A percentile compares a stretch with the other conserved stretches of the same genome.
phyloP scores from a whole-genome alignment of 2,797 vertebrate species.

The Cossypha niveicapilla region DNA sequence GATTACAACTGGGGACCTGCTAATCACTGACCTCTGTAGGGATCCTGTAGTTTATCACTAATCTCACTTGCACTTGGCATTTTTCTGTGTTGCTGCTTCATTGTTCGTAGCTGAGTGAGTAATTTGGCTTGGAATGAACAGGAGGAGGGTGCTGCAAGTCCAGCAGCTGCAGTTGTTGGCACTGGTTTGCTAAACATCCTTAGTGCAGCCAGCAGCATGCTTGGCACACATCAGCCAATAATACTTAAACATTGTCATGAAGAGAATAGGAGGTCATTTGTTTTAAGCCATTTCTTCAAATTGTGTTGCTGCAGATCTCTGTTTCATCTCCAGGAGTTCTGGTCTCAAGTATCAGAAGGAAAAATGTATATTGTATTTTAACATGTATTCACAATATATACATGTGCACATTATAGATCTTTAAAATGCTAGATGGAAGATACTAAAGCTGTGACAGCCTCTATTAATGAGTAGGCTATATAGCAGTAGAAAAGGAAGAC shows the following conservation, averaged over 20 bases:
- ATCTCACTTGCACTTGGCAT: slow-evolving; percentile 71
- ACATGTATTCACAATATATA: background rate
- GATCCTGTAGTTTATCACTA: slow-evolving; percentile 75
- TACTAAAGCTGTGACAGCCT: background rate
- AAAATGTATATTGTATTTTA: background rate
- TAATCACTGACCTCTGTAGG: slow-evolving; percentile 77
- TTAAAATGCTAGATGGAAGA: background rate
- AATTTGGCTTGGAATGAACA: slow-evolving; percentile 72
- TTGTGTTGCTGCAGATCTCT: background rate
- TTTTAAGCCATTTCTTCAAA: slow-evolving; percentile 10
- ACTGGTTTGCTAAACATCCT: slow-evolving; percentile 72
- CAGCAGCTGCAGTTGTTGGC: slow-evolving; percentile 82
- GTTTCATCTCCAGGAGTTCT: background rate
- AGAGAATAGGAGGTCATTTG: slow-evolving; percentile 54
- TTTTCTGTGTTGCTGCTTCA: slow-evolving; percentile 64
- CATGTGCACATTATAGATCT: background rate
- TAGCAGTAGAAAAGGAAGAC: background rate
- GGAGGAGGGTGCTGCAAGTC: slow-evolving; percentile 69
- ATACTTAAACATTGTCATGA: slow-evolving; percentile 73
- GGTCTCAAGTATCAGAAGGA: background rate
- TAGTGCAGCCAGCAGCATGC: slow-evolving; percentile 67
- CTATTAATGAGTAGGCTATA: background rate
- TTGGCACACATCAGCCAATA: slow-evolving; percentile 74
- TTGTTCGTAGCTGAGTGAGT: slow-evolving; percentile 71
- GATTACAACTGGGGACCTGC: slow-evolving; percentile 65